Conservation (phyloP, 1,140 invertebrate genomes). For the Orius insidiosus region DNA sequence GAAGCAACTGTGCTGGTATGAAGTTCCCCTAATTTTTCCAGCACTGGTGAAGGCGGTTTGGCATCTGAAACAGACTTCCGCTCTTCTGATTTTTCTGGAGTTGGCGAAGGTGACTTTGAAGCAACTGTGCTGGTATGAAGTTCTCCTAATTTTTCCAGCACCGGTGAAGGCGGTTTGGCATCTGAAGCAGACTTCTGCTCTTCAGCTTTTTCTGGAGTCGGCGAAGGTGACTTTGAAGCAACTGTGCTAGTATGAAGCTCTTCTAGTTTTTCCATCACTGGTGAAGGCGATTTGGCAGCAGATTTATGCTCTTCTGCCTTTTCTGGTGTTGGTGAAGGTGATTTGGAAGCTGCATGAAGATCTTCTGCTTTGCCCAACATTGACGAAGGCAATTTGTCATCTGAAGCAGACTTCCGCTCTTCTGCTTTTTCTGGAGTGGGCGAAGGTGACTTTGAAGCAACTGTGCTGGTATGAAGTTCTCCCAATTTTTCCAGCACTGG, state of each 20-base stretch:
- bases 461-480: neutral
- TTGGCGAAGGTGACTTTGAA: neutral
- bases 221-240: neutral
- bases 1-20: neutral
- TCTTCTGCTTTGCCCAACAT: conserved; percentile 3
- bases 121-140: neutral
- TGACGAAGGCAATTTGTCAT: conserved; percentile 15
- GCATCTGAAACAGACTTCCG: too few species aligned
- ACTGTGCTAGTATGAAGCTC: neutral
- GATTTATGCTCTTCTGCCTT: neutral
- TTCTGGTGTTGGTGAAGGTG: neutral
- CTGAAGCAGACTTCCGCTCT: too few species aligned
- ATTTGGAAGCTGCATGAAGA: neutral
- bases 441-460: neutral
- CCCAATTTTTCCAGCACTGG: neutral
- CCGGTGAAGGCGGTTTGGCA: conserved; percentile 16
- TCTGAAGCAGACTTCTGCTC: too few species aligned
- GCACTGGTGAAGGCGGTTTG: conserved; percentile 3
- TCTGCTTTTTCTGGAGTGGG: too few species aligned
- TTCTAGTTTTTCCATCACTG: too few species aligned
- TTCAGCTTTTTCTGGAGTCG: too few species aligned
- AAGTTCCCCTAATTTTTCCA: neutral
- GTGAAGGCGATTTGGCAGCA: too few species aligned
- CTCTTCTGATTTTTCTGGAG: neutral
- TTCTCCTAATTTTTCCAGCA: conserved; percentile 7